These are phyloP conservation scores for Dermochelys coriacea DNA, from an alignment of 2,797 vertebrate species.

Conservation along the genomic window DNA sequence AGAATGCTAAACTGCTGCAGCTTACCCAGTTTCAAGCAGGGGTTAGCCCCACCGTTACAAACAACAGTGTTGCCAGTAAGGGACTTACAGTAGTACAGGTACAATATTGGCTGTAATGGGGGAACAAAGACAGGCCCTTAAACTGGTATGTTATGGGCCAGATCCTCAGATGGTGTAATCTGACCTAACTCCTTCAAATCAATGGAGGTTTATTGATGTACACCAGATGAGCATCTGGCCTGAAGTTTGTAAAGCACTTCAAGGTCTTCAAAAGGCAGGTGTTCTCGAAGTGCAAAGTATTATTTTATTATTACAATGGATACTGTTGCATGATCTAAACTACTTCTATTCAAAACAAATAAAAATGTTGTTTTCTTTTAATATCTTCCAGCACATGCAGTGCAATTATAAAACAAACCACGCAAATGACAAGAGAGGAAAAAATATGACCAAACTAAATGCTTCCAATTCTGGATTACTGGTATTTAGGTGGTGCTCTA, in stretches of 20 bases:
- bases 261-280: neutral
- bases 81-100: neutral
- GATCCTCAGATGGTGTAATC: neutral
- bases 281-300: neutral
- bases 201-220: neutral
- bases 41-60: neutral
- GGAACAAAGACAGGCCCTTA: neutral
- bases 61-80: neutral
- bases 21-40: neutral
- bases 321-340: neutral
- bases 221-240: neutral
- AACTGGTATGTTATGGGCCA: neutral
- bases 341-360: neutral
- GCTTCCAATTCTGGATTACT: neutral
- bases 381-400: neutral
- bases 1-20: neutral
- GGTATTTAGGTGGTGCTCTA: neutral
- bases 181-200: neutral
- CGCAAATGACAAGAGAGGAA: neutral
- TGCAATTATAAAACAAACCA: neutral
- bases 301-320: neutral
- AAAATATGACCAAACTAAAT: neutral
- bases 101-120: neutral
- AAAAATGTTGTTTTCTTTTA: neutral
- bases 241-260: neutral